Evolutionary conservation across 2,113 vertebrate species (phyloP).

Genomic region (Penelope pileata): DNA sequence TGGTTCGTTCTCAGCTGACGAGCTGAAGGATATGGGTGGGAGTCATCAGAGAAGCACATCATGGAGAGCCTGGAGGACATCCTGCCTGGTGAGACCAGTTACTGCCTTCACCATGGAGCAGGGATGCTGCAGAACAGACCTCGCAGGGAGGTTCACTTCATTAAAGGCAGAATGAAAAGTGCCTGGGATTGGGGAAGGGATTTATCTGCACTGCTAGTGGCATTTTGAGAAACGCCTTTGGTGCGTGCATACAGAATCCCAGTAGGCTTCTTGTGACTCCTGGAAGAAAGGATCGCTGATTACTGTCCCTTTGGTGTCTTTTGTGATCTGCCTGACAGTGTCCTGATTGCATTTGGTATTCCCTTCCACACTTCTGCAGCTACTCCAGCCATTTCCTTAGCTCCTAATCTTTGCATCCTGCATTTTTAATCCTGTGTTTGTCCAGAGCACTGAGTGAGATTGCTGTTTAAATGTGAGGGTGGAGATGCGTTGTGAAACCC

Average conservation of each 20-base stretch:
- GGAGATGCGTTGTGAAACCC: not conserved
- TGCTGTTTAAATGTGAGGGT: not conserved
- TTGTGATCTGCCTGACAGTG: rapidly evolving
- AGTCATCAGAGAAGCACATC: not conserved
- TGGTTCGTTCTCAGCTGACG: not conserved
- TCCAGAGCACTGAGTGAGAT: not conserved
- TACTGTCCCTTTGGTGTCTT: not conserved
- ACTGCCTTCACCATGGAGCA: not conserved
- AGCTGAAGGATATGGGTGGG: not conserved
- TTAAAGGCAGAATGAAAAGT: not conserved
- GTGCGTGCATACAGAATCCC: not conserved
- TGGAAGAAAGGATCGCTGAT: not conserved
- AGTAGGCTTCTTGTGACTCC: not conserved
- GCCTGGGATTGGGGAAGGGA: not conserved
- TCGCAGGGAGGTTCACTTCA: not conserved
- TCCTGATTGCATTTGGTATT: not conserved
- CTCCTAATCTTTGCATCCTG: not conserved
- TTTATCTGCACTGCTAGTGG: not conserved
- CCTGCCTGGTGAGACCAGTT: rapidly evolving
- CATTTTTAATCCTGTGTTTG: not conserved
- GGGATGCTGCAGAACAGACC: not conserved
- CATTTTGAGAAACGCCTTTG: not conserved
- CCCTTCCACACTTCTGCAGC: not conserved
- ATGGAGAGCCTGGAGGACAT: not conserved
- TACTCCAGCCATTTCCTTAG: not conserved